Evolutionary conservation across 2,797 vertebrate species (phyloP), one percentile per base, ranked within the genome.

Genomic region (Aeoliscus strigatus): DNA sequence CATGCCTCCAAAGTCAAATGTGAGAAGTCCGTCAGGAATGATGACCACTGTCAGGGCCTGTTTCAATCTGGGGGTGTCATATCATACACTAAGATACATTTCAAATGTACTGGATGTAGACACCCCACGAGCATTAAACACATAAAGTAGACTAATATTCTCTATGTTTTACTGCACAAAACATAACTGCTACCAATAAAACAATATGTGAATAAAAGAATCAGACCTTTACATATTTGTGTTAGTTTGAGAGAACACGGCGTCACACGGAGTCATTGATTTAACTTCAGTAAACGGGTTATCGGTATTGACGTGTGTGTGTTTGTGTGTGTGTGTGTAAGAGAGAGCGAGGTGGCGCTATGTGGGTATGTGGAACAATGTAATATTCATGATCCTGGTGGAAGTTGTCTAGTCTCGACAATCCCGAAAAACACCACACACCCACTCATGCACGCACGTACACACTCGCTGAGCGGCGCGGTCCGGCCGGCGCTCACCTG

Each of bases 381-480:
- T 71, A 86, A 86, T 86, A 88, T 90, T 89, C 79, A 89, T 86
- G 80, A 55, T 78, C 68, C 76, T 83, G 66, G 75, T 77, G 77
- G 72, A 85, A 77, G 75, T 84, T 70, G 77, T 79, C 72, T 80
- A 17, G 66, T 77, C 70, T 78, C 64, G 7, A 21, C 67, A 77
- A 70, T 60, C 32, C 77, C 61, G 55, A 44, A 77, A 81, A 83
- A 81, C 70, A 77, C 66, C 32, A 44, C 39, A 30, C 16, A 32
- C 39, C 33, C 33, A 28, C 36, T 23, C 21, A 38, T 51, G 47
- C 39, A 27, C 54, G 49, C 43, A 55, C 33, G 27, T 44, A 54
- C 46, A 46, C 47, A 56, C 46, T 56, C 64, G 45, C 39, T 27
- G 25, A 67, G 59, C 40, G 28, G 49, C 45, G 18, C 69, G 57